Evolutionary conservation across 2,888 invertebrate species (phyloP).

Genomic region (Pterobdella sp.): DNA sequence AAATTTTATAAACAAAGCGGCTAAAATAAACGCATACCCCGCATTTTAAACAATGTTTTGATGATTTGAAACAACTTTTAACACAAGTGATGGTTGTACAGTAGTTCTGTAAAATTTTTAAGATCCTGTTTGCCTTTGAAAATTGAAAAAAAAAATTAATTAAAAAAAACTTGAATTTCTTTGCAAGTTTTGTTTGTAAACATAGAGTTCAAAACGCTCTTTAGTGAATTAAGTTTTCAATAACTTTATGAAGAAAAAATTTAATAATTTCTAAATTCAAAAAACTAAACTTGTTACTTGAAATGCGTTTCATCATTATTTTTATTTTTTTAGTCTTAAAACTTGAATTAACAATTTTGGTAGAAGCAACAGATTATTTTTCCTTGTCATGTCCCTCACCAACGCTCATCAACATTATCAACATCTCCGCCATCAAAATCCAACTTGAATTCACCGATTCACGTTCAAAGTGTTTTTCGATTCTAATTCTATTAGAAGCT

Average conservation of each 20-base stretch:
- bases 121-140: not conserved
- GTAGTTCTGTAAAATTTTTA: not conserved
- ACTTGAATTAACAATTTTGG: not conserved
- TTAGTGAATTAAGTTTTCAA: not conserved
- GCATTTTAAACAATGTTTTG: no score
- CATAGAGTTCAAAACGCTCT: not conserved
- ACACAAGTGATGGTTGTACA: not conserved
- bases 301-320: not conserved
- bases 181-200: conserved; percentile 6
- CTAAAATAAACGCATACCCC: no score
- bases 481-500: not conserved
- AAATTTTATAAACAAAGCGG: no score
- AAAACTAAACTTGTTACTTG: no score
- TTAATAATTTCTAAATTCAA: not conserved
- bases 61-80: no score
- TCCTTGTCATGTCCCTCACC: not conserved
- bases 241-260: not conserved
- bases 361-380: not conserved
- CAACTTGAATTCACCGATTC: not conserved
- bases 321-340: not conserved
- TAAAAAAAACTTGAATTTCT: not conserved
- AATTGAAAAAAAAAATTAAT: not conserved
- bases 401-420: not conserved
- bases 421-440: not conserved
- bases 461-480: not conserved